Base-by-base conservation (phyloP, 2,113 vertebrate genomes). In the Mus musculus region DNA sequence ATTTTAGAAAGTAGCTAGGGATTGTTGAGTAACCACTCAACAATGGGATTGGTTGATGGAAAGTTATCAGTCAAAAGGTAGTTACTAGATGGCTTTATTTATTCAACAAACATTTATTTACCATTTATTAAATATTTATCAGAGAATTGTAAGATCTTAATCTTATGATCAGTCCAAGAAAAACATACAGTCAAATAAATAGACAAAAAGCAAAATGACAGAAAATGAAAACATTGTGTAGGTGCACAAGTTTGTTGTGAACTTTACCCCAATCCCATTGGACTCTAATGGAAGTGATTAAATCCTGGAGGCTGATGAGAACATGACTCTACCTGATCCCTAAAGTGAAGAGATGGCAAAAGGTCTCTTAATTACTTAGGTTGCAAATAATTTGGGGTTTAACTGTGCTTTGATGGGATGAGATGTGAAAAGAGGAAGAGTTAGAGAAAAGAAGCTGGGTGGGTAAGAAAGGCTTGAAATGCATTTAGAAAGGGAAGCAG, bases 51-150 rank as follows among this genome's bases (percentile, higher is more conserved):
- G n/a, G 5, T 71, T 95, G 54, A 42, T 72, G 17, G 16, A 88
- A 39, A 88, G 19, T 73, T 59, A 20, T 1, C 20, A 24, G 39
- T 67, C 69, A 67, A 39, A 22, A 71, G 72, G 3, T 59, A 88
- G 52, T 91, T 84, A 61, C 24, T 69, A 24, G 13, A 28, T 82
- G 6, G 8, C 13, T 52, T 17, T 54, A 65, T 49, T 91, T 61
- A 84, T 24, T 80, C 59, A 61, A 39, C 10, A 77, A 89, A 59
- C 7, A 75, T 84, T 90, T 88, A 28, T 92, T 93, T 30, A 92
- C 4, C 12, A 81, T 52, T 81, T 77, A 12, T 6, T 93, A 39
- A 94, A 76, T 80, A 84, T 22, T 5, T 36, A 46, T 7, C n/a
- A 61, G 6, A 52, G 17, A 26, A 52, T 63, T 88, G 26, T 36